These are phyloP conservation scores for Heliocidaris erythrogramma DNA, from an alignment of 35 echinoderm and acorn worm genomes.

Conservation along the genomic window DNA sequence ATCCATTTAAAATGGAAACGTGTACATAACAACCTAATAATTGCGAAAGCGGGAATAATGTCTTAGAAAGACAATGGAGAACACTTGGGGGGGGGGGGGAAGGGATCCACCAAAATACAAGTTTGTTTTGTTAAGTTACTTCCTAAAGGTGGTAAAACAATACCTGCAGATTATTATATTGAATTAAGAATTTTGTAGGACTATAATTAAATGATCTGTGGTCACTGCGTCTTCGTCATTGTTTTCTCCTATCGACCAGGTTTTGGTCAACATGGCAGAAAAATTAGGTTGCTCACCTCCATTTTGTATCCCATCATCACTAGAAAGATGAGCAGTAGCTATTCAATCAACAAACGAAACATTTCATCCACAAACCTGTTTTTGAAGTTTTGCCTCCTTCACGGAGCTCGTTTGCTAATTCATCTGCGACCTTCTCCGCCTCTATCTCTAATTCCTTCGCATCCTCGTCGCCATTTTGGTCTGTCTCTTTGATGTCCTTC, in stretches of 20 bases:
- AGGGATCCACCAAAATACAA: too few species aligned
- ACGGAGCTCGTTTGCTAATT: background rate
- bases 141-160: background rate
- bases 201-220: background rate
- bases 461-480: slow-evolving; percentile 26
- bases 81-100: too few species aligned
- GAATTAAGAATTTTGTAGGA: background rate
- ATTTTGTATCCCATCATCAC: too few species aligned
- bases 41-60: too few species aligned
- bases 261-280: background rate
- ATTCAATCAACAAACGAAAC: background rate
- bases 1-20: too few species aligned
- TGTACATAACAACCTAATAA: too few species aligned
- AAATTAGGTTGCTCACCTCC: too few species aligned
- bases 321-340: too few species aligned
- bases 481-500: slow-evolving; percentile 34
- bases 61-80: too few species aligned
- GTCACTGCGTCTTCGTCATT: background rate
- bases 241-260: background rate
- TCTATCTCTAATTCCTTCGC: background rate
- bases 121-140: too few species aligned
- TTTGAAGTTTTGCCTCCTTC: slow-evolving; percentile 2
- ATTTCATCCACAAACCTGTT: background rate
- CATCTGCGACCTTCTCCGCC: slow-evolving; percentile 14
- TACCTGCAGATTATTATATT: background rate